Conservation (phyloP, 2,797 vertebrate species). For the Pseudochirops corinnae region DNA sequence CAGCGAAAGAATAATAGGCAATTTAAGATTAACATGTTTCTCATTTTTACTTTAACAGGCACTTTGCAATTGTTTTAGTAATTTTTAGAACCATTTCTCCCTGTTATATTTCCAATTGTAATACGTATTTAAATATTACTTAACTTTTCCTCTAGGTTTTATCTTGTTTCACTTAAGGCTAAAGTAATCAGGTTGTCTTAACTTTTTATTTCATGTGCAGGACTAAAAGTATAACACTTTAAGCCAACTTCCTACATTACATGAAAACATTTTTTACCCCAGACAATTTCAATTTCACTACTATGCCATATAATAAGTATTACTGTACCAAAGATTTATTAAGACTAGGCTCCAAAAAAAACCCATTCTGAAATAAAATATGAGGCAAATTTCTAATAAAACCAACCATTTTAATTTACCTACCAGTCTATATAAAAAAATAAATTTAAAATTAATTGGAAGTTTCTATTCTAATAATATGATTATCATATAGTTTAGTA, state of each 20-base stretch:
- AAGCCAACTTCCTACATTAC: not conserved
- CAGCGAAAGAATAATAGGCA: slow-evolving; percentile 27
- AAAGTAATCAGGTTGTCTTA: not conserved
- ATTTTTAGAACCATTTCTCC: not conserved
- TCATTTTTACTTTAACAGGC: not conserved
- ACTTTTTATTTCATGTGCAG: not conserved
- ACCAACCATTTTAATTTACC: not conserved
- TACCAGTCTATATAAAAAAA: not conserved
- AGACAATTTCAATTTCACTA: not conserved
- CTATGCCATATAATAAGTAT: not conserved
- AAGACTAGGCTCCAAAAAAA: not conserved
- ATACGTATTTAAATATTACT: slow-evolving; percentile 23
- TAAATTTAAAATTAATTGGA: not conserved
- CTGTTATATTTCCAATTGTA: slow-evolving; percentile 35
- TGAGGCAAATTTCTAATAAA: not conserved
- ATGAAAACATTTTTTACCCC: not conserved
- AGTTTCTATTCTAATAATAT: not conserved
- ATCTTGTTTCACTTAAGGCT: slow-evolving; percentile 39
- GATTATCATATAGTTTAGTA: not conserved
- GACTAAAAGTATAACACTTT: not conserved
- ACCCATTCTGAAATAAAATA: not conserved
- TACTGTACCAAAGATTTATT: not conserved
- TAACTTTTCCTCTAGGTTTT: slow-evolving; percentile 29
- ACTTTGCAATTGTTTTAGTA: slow-evolving; percentile 21
- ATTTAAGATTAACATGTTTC: slow-evolving; percentile 11